Conservation (phyloP, 1,140 invertebrate genomes). For the Ephestia elutella region DNA sequence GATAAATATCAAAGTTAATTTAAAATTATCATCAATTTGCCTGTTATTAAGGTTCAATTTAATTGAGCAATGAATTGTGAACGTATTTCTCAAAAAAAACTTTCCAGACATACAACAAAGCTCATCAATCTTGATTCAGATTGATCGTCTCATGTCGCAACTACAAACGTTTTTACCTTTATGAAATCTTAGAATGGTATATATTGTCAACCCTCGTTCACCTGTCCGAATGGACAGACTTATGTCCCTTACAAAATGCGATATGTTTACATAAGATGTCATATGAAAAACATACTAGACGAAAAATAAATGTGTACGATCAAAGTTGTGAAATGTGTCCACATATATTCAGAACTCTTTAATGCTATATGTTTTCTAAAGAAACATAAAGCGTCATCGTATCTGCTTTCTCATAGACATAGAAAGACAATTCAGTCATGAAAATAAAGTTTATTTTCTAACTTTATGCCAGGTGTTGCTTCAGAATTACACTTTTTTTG, state of each 20-base stretch:
- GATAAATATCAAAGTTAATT: not conserved
- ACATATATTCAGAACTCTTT: no score
- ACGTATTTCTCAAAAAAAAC: no score
- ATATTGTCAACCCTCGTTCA: constrained; percentile 10
- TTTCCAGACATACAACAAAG: not conserved
- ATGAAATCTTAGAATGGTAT: not conserved
- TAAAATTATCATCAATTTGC: not conserved
- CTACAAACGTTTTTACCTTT: not conserved
- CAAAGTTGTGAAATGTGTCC: not conserved
- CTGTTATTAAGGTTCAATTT: no score
- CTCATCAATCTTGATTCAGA: not conserved
- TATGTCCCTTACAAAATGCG: not conserved
- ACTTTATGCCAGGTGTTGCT: no score
- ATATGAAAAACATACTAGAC: not conserved
- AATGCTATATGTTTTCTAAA: no score
- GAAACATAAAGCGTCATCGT: no score
- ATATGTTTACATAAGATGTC: constrained; percentile 1
- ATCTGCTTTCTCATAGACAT: no score
- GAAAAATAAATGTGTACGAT: not conserved
- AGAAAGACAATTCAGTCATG: no score
- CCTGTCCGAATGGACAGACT: not conserved
- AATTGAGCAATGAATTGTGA: no score
- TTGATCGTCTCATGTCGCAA: not conserved
- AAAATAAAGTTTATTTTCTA: no score
- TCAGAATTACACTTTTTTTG: no score